phyloP scores from a whole-genome alignment of 1,140 invertebrate genomes.

The Aphaenogaster ashmeadi region DNA sequence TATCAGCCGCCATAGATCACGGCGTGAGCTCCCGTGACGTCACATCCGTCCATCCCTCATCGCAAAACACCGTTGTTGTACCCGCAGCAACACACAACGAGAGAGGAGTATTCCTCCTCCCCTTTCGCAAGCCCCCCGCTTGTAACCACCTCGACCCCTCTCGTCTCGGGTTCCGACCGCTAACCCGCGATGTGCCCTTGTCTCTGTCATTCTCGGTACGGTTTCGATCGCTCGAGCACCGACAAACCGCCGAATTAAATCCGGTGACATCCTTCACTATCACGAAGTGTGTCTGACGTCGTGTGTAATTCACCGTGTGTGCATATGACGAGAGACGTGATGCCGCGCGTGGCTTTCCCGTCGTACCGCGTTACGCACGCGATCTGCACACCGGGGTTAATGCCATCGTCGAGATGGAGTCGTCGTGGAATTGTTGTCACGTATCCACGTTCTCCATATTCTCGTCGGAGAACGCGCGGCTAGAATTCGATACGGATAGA shows the following conservation, averaged over 20 bases:
- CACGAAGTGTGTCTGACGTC: conserved; percentile 63
- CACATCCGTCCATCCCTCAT: conserved; percentile 85
- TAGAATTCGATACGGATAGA: conserved; percentile 5
- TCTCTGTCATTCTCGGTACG: conserved; percentile 58
- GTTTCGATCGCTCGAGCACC: conserved; percentile 70
- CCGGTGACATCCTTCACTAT: conserved; percentile 67
- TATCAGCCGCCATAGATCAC: conserved; percentile 86
- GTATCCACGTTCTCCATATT: neutral
- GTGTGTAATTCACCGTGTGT: conserved; percentile 57
- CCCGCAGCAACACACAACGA: conserved; percentile 27
- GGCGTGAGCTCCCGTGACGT: conserved; percentile 78
- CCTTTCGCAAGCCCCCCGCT: neutral
- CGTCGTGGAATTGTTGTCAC: conserved; percentile 25
- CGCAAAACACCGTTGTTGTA: conserved; percentile 77
- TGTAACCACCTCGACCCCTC: neutral
- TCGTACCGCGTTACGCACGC: conserved; percentile 36
- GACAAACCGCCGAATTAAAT: conserved; percentile 77
- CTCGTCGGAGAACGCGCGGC: neutral
- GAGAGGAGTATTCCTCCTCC: conserved; percentile 11
- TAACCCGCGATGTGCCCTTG: conserved; percentile 19
- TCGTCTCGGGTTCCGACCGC: conserved; percentile 5
- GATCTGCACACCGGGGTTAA: conserved; percentile 24
- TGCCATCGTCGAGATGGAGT: conserved; percentile 24
- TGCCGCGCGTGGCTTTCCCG: conserved; percentile 29
- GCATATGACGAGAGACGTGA: conserved; percentile 60